Base-by-base conservation (phyloP, 2,113 vertebrate genomes). In the Cavia porcellus region DNA sequence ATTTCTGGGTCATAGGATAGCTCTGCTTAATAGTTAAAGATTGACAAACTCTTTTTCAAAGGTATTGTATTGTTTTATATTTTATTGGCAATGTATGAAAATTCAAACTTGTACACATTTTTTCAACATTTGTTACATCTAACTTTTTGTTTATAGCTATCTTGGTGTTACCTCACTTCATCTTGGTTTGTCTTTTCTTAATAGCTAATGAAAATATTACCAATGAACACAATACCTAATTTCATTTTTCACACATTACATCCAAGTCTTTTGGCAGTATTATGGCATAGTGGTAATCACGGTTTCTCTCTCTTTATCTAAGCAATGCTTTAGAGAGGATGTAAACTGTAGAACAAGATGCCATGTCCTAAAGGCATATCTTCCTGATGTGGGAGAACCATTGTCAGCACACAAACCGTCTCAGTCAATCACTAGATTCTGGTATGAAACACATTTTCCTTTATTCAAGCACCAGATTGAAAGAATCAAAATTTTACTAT, bases 21-120 rank as follows among this genome's bases (percentile, higher is more conserved):
- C 17, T 92, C 28, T 50, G 80, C 55, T 83, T 95, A 82, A 95
- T 55, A 68, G 80, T 89, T 66, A 90, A 57, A 93, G 68, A 83
- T 35, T 64, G 47, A 45, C 80, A 57, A 79, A 70, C 42, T 42
- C 19, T 57, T 86, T 92, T 59, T 25, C 35, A 68, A 42, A 87
- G 14, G 19, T 35, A 5, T 35, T 74, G 25, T 0, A 52, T 55
- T 35, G 74, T 88, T 81, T 83, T 81, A 89, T 64, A 82, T 91
- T 75, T 83, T 57, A 62, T 32, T 38, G 52, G 74, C 1, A 42
- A 25, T 57, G 10, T 32, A 90, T 64, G 22, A 84, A 32, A 14
- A n/a, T 64, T 66, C 45, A 62, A 45, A 30, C 35, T 52, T 90
- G 28, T 75, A 57, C 10, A 84, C 47, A 87, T 83, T 42, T 22